Evolutionary conservation across 2,888 invertebrate genomes (phyloP).

Genomic region (Aproaerema taeniolella): DNA sequence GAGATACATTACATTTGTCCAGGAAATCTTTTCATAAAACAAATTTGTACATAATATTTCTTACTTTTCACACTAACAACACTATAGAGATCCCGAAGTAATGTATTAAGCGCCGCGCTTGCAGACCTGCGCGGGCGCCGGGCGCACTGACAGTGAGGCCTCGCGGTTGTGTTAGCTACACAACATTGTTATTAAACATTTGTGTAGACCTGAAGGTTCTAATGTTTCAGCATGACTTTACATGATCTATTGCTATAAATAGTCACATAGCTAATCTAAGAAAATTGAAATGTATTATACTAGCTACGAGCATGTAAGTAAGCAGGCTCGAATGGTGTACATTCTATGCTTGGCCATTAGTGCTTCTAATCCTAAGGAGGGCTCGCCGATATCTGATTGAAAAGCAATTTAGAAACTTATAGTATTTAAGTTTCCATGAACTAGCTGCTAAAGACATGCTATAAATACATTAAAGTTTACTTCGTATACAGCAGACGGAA

Average conservation of each 20-base stretch:
- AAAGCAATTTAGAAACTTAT: not conserved
- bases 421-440: not conserved
- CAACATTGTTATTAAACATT: slow-evolving; percentile 10
- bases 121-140: not conserved
- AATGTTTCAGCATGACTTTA: slow-evolving; percentile 19
- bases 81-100: slow-evolving; percentile 18
- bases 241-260: slow-evolving; percentile 32
- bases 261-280: slow-evolving; percentile 57
- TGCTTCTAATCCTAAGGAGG: slow-evolving; percentile 52
- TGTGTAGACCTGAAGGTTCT: slow-evolving; percentile 13
- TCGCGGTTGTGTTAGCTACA: slow-evolving; percentile 1
- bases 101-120: not conserved
- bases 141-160: not conserved
- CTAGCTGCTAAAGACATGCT: not conserved
- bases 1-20: slow-evolving; percentile 49
- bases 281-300: slow-evolving; percentile 61
- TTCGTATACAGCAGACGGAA: not conserved
- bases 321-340: slow-evolving; percentile 46
- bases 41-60: slow-evolving; percentile 64
- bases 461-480: not conserved
- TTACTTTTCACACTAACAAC: slow-evolving; percentile 32
- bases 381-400: slow-evolving; percentile 12
- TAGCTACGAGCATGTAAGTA: slow-evolving; percentile 57
- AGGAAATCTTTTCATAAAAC: slow-evolving; percentile 53
- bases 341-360: slow-evolving; percentile 54